phyloP scores from a whole-genome alignment of 2,797 vertebrate genomes.

The Clangula hyemalis region DNA sequence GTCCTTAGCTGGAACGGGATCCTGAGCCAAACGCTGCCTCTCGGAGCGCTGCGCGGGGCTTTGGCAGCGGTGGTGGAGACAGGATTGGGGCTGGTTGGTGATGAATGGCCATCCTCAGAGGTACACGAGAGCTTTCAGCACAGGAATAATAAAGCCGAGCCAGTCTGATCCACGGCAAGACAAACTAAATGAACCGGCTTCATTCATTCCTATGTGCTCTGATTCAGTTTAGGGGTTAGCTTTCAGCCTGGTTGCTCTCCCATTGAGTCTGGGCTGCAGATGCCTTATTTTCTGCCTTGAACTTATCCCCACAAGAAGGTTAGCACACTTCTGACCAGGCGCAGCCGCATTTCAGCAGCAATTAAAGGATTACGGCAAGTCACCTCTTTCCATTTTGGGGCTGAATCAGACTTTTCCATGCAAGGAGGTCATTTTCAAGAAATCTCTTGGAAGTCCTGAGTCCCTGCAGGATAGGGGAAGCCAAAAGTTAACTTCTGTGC shows the following conservation, averaged over 20 bases:
- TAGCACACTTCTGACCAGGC: not conserved
- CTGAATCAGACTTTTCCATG: not conserved
- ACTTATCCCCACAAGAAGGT: not conserved
- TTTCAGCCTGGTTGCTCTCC: not conserved
- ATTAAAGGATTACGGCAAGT: not conserved
- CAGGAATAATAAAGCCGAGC: not conserved
- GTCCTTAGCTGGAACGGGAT: not conserved
- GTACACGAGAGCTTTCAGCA: not conserved
- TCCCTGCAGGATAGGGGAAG: not conserved
- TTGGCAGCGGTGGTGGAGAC: not conserved
- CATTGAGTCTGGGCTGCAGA: not conserved
- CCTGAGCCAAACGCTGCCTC: not conserved
- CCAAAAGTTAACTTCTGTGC: not conserved
- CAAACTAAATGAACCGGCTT: not conserved
- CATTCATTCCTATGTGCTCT: not conserved
- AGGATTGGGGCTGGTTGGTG: not conserved
- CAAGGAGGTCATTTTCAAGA: rapidly evolving
- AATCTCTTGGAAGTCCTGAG: not conserved
- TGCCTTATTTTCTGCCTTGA: not conserved
- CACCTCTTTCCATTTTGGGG: rapidly evolving
- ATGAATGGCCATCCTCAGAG: not conserved
- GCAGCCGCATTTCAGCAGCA: not conserved
- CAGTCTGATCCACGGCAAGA: not conserved
- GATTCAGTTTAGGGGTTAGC: not conserved
- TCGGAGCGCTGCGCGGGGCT: not conserved